Conservation (phyloP, 2,797 vertebrate species). For the Lophius americanus region DNA sequence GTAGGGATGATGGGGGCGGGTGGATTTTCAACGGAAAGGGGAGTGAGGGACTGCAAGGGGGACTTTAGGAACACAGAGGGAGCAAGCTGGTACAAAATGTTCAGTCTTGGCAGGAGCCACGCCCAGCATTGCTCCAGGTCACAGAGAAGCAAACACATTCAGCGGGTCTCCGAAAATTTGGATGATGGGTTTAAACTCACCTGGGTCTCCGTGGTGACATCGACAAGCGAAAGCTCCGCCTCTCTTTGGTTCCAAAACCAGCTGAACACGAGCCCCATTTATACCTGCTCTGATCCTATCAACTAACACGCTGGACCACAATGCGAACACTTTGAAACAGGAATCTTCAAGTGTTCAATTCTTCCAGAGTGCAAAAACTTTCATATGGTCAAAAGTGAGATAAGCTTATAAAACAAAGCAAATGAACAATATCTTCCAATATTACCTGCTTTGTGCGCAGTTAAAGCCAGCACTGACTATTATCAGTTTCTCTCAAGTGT, state of each 20-base stretch:
- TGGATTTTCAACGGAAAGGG: constrained; percentile 30
- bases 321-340: too few species aligned
- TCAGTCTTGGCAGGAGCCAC: constrained; percentile 36
- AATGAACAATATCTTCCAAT: neutral
- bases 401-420: neutral
- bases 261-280: constrained; percentile 66
- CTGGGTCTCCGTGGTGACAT: constrained; percentile 46
- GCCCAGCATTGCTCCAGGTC: constrained; percentile 20
- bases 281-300: neutral
- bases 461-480: neutral
- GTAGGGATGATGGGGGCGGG: constrained; percentile 7
- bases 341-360: too few species aligned
- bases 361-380: too few species aligned
- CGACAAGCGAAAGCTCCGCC: constrained; percentile 17
- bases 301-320: neutral
- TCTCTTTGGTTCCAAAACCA: constrained; percentile 51
- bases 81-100: constrained; percentile 68
- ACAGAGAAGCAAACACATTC: constrained; percentile 14
- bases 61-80: constrained; percentile 8
- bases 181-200: constrained; percentile 53
- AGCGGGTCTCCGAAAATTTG: constrained; percentile 16
- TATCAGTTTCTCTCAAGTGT: neutral
- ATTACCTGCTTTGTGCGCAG: neutral
- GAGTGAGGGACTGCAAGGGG: constrained; percentile 17
- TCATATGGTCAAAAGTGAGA: neutral